Conservation (phyloP, 2,113 vertebrate species). For the Siphamia tubifer region DNA sequence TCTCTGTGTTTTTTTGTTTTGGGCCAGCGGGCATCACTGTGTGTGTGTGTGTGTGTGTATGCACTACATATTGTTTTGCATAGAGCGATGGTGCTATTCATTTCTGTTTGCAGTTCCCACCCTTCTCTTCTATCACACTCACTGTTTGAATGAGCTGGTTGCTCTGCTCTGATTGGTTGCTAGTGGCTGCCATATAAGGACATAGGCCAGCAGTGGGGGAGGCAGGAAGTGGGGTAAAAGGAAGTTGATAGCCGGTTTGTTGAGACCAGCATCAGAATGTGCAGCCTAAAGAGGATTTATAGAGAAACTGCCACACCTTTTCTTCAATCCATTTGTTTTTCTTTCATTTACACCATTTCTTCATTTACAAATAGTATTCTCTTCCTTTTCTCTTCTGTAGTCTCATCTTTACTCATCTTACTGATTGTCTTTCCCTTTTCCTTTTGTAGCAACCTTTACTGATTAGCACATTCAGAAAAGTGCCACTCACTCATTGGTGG, state of each 20-base stretch:
- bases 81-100: conserved; percentile 8
- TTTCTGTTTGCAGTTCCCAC: conserved; percentile 70
- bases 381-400: background rate
- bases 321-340: background rate
- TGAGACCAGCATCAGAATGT: conserved; percentile 49
- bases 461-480: background rate
- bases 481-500: background rate
- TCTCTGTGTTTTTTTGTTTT: conserved; percentile 35
- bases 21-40: background rate
- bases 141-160: conserved; percentile 69
- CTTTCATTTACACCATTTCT: background rate
- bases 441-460: background rate
- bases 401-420: background rate
- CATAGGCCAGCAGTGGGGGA: conserved; percentile 65
- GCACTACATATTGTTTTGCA: conserved; percentile 44
- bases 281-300: conserved; percentile 33
- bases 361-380: background rate
- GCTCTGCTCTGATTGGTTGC: conserved; percentile 57
- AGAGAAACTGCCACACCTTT: conserved; percentile 58
- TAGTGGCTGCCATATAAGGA: conserved; percentile 71
- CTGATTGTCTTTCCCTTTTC: background rate
- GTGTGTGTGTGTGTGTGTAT: background rate
- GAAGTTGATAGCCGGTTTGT: conserved; percentile 64
- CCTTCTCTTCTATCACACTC: conserved; percentile 53
- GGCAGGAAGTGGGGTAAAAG: conserved; percentile 73